Evolutionary conservation across 2,888 invertebrate genomes (phyloP).

Genomic region (Helobdella robusta): DNA sequence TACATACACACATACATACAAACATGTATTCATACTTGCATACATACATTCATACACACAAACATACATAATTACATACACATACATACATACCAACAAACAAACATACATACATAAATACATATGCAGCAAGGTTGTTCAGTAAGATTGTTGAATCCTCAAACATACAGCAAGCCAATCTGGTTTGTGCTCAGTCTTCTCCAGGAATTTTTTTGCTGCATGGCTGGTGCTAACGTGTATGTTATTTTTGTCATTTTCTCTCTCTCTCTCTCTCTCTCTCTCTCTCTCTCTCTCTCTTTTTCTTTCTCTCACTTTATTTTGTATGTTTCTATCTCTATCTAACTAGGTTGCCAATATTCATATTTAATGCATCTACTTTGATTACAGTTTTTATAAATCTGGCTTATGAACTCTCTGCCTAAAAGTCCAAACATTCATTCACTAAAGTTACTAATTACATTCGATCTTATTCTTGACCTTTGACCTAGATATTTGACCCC

Average conservation of each 20-base stretch:
- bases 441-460: neutral
- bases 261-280: neutral
- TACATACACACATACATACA: too few species aligned
- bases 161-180: slow-evolving; percentile 61
- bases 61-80: neutral
- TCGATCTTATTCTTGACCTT: neutral
- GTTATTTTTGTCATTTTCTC: slow-evolving; percentile 31
- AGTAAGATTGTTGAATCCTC: slow-evolving; percentile 79
- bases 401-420: neutral
- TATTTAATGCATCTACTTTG: too few species aligned
- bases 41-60: neutral
- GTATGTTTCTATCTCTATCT: too few species aligned
- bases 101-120: too few species aligned
- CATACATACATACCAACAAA: too few species aligned
- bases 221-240: slow-evolving; percentile 83
- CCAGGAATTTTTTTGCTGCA: slow-evolving; percentile 84
- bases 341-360: too few species aligned
- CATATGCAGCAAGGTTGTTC: slow-evolving; percentile 68
- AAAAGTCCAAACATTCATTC: neutral
- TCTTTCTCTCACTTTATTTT: neutral
- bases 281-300: slow-evolving; percentile 3
- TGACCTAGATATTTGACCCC: slow-evolving; percentile 71
- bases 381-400: neutral
- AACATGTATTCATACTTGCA: too few species aligned
- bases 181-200: slow-evolving; percentile 61